A percentile compares a stretch with the other conserved stretches of the same genome.
Evolutionary conservation across 1,140 invertebrate species (phyloP).

Genomic region (Drosophila burlai): DNA sequence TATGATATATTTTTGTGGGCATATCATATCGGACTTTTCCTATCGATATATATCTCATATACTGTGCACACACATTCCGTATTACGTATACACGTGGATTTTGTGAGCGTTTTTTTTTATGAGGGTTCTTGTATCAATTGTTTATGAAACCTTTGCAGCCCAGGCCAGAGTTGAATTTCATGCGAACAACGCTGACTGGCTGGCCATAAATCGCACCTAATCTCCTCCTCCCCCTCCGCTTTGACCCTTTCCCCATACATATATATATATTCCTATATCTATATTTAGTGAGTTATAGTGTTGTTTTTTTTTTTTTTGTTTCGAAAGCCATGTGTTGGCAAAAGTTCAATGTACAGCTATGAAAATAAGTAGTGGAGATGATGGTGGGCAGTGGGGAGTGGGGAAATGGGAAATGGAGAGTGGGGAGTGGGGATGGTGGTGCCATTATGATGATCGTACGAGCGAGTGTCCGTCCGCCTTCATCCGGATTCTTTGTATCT

Average conservation of each 20-base stretch:
- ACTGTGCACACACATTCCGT: not conserved
- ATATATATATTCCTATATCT: slow-evolving; percentile 5
- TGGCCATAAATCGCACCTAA: slow-evolving; percentile 65
- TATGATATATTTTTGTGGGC: not conserved
- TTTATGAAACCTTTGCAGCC: slow-evolving; percentile 62
- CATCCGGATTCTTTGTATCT: slow-evolving; percentile 16
- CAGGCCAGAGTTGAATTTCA: slow-evolving; percentile 60
- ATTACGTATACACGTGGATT: slow-evolving; percentile 1
- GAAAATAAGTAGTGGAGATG: slow-evolving; percentile 24
- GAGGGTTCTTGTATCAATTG: slow-evolving; percentile 47
- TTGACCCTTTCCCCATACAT: not conserved
- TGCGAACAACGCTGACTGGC: slow-evolving; percentile 40
- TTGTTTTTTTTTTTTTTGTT: not conserved
- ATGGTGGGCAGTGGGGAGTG: not conserved
- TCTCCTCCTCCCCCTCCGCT: slow-evolving; percentile 3
- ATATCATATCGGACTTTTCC: not conserved
- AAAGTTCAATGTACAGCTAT: slow-evolving; percentile 70
- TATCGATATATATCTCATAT: not conserved
- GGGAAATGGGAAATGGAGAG: too few species aligned
- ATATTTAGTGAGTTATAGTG: slow-evolving; percentile 12
- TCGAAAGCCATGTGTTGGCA: slow-evolving; percentile 21
- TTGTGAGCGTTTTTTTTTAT: slow-evolving; percentile 6
- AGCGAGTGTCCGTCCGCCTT: not conserved
- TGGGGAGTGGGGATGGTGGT: not conserved
- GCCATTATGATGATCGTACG: not conserved